Conservation (phyloP, 2,113 vertebrate genomes). For the Otocyon megalotis region DNA sequence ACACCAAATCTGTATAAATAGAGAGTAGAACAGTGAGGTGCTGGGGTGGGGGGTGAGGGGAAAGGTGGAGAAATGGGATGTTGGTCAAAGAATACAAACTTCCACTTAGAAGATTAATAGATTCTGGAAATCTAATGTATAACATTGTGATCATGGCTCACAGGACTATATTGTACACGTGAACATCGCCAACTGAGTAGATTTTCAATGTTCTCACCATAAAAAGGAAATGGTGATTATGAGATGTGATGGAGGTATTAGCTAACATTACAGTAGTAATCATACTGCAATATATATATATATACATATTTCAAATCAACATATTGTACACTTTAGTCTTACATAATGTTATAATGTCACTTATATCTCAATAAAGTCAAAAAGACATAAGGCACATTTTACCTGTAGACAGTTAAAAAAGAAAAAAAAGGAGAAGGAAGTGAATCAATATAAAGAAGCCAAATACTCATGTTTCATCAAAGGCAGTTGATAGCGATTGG, state of each 20-base stretch:
- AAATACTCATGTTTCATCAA: background rate
- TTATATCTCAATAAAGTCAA: background rate
- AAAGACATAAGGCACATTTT: background rate
- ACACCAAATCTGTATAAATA: background rate
- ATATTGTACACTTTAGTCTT: background rate
- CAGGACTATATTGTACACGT: background rate
- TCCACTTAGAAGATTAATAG: background rate
- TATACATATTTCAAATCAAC: background rate
- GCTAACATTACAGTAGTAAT: background rate
- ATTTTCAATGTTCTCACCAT: background rate
- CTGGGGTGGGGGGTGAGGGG: no score
- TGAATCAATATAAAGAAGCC: background rate
- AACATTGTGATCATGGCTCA: background rate
- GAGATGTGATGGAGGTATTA: background rate
- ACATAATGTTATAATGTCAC: background rate
- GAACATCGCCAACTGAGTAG: background rate
- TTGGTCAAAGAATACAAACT: background rate
- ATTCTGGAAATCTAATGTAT: background rate
- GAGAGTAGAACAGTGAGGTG: background rate
- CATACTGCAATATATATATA: background rate
- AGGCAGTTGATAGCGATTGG: background rate
- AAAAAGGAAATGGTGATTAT: background rate
- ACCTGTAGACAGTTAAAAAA: background rate
- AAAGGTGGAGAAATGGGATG: background rate
- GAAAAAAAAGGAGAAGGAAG: background rate